Base-by-base conservation (phyloP, 2,797 vertebrate genomes). In the Bradypodion ventrale region DNA sequence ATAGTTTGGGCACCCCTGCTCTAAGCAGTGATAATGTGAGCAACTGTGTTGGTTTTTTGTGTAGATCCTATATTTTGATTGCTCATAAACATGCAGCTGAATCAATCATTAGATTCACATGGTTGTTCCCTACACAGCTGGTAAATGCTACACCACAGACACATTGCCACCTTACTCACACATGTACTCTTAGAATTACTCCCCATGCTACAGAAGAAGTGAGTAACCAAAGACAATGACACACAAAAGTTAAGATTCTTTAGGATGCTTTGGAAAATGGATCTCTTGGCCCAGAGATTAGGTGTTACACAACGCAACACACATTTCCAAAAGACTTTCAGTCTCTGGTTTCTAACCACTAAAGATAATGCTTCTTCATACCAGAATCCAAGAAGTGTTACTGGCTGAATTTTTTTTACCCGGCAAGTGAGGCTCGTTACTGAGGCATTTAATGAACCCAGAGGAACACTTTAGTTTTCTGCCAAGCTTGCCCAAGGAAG, bases 391-490 rank as follows among this genome's bases (percentile, higher is more conserved):
- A 83, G 69, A 87, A 27, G 19, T 73, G 44, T 63, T 5, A 9
- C 2, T 88, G 27, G 60, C 29, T 89, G 27, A 59, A 82, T 7
- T 40, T 32, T 86, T 76, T 44, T 27, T 29, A 40, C 9, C 29
- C 35, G 79, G 32, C n/a, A 52, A 60, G 12, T 62, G 25, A n/a
- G 0, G 83, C 46, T 85, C 42, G 75, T 12, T 52, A 84, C 69
- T 59, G 75, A 83, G 32, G 12, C 83, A 85, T 88, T 59, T n/a
- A n/a, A n/a, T 75, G 27, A 65, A 13, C 1, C 27, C 7, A 23
- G 44, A 68, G 83, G 35, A 78, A 32, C 7, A 83, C 40, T 81
- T 82, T 35, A 82, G 84, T 78, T 70, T 84, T 60, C 44, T 35
- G 40, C 81, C 15, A 23, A 49, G 44, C 75, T 69, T 3, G 72